These are phyloP conservation scores for Pteromalus puparum DNA, from an alignment of 1,140 invertebrate species.

Conservation along the genomic window DNA sequence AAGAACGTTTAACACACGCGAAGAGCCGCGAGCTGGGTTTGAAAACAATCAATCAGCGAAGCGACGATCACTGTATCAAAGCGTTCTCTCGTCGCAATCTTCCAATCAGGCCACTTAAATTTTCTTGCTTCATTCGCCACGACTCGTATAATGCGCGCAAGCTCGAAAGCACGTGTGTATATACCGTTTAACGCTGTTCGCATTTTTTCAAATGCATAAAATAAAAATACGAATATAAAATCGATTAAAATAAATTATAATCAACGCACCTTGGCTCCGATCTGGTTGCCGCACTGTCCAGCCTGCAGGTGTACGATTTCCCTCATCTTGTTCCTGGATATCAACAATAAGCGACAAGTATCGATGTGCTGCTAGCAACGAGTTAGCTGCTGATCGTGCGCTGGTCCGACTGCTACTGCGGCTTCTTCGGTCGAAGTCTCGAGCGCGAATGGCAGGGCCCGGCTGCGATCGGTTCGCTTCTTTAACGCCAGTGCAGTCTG, in stretches of 20 bases:
- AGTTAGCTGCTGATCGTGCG: neutral
- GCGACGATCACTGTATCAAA: neutral
- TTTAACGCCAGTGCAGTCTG: slow-evolving; percentile 12
- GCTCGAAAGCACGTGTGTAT: neutral
- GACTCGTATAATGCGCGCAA: no score
- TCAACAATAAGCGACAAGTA: neutral
- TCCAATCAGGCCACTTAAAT: slow-evolving; percentile 16
- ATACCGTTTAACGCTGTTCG: neutral
- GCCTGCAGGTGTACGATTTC: slow-evolving; percentile 87
- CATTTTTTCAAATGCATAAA: neutral
- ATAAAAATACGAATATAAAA: neutral
- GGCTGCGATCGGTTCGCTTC: slow-evolving; percentile 9
- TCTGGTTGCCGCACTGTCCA: slow-evolving; percentile 87
- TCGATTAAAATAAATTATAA: neutral
- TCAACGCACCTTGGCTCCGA: slow-evolving; percentile 82
- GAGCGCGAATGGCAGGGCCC: slow-evolving; percentile 44
- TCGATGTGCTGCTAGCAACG: neutral
- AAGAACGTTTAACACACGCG: neutral
- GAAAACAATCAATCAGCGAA: neutral
- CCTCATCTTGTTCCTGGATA: slow-evolving; percentile 75
- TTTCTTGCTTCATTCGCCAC: neutral
- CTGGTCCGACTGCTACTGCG: slow-evolving; percentile 12
- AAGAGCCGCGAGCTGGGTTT: neutral
- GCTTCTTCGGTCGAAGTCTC: slow-evolving; percentile 34
- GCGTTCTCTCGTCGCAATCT: slow-evolving; percentile 22